Conservation (phyloP, 2,888 invertebrate species). For the Lasioglossum malachurum region DNA sequence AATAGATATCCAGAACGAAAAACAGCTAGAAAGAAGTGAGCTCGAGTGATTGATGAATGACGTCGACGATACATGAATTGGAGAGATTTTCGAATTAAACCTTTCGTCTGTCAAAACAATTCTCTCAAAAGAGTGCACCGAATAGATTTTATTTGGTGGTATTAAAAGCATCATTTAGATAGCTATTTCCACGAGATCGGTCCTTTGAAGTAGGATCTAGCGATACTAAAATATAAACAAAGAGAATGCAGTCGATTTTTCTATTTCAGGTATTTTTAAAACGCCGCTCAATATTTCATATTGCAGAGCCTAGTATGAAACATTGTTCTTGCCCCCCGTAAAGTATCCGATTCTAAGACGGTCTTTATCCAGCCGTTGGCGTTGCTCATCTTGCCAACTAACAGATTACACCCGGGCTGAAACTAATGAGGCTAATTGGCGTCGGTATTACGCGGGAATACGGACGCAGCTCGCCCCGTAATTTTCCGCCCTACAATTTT, state of each 20-base stretch:
- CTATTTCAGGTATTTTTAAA: neutral
- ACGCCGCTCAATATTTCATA: neutral
- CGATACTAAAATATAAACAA: neutral
- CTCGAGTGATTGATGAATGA: neutral
- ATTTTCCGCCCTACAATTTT: constrained; percentile 49
- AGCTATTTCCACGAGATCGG: neutral
- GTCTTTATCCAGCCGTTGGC: constrained; percentile 18
- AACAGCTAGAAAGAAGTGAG: neutral
- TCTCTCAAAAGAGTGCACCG: neutral
- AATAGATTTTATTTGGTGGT: neutral
- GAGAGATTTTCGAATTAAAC: neutral
- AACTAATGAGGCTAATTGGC: constrained; percentile 43
- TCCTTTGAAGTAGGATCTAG: neutral
- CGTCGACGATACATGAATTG: neutral
- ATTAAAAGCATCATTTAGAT: neutral
- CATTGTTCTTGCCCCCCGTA: neutral
- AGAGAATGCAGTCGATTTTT: neutral
- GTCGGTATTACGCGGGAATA: constrained; percentile 9
- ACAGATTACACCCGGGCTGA: constrained; percentile 25
- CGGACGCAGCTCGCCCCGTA: constrained; percentile 30
- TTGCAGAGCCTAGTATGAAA: neutral
- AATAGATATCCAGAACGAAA: neutral
- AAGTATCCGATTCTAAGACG: constrained; percentile 40
- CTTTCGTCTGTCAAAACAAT: neutral
- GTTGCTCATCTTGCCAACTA: constrained; percentile 15